phyloP scores from a whole-genome alignment of 2,888 invertebrate species.

The Ariolimax columbianus region DNA sequence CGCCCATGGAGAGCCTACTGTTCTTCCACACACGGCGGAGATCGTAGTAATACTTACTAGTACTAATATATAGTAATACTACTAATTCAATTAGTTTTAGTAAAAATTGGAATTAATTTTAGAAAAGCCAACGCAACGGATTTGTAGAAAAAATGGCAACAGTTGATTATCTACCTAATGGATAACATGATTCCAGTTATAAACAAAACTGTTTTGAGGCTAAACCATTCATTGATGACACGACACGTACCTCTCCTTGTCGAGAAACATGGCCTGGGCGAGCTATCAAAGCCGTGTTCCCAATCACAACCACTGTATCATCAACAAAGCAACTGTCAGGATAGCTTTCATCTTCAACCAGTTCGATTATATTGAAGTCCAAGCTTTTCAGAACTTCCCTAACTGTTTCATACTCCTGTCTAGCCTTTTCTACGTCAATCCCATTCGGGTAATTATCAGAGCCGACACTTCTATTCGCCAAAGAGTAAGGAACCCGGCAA shows the following conservation, averaged over 20 bases:
- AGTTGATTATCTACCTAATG: too few species aligned
- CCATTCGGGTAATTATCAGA: conserved; percentile 52
- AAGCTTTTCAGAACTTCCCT: conserved; percentile 86
- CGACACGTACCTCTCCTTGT: conserved; percentile 86
- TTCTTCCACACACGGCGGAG: too few species aligned
- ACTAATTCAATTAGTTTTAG: too few species aligned
- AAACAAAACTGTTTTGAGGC: too few species aligned
- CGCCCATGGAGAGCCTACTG: too few species aligned
- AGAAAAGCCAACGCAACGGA: too few species aligned
- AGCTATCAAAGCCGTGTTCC: conserved; percentile 91
- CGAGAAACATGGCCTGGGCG: conserved; percentile 82
- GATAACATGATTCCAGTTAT: too few species aligned
- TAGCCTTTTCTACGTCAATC: conserved; percentile 85
- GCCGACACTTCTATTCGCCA: conserved; percentile 78
- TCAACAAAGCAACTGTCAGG: conserved; percentile 93
- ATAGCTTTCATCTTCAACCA: conserved; percentile 90
- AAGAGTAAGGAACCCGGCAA: conserved; percentile 87
- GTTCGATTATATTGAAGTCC: conserved; percentile 90
- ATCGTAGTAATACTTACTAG: too few species aligned
- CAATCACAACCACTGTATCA: conserved; percentile 93
- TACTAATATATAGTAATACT: too few species aligned
- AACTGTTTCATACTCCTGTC: conserved; percentile 91
- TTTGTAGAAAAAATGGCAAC: too few species aligned
- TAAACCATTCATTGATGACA: too few species aligned
- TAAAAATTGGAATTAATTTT: too few species aligned